phyloP scores from a whole-genome alignment of 2,888 invertebrate genomes.

The Dilophus febrilis region DNA sequence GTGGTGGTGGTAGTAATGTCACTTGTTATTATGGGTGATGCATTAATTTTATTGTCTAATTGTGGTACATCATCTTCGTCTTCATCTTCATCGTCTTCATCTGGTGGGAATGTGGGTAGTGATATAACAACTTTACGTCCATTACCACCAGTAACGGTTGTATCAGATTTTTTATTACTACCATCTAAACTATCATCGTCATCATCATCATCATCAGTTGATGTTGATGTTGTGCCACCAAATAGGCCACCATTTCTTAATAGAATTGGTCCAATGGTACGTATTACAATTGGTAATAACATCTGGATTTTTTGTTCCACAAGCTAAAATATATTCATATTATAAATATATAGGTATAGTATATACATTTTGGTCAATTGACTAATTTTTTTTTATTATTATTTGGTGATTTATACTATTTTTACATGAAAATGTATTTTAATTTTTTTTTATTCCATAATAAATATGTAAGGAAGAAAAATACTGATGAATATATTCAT shows the following conservation, averaged over 20 bases:
- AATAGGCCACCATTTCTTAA: slow-evolving; percentile 41
- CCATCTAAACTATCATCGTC: slow-evolving; percentile 33
- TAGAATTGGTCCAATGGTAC: slow-evolving; percentile 57
- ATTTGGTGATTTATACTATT: too few relatives aligned
- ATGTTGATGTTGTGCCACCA: slow-evolving; percentile 29
- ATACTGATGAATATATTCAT: too few relatives aligned
- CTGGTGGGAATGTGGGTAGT: slow-evolving; percentile 48
- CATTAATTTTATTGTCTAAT: slow-evolving; percentile 31
- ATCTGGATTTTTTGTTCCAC: slow-evolving; percentile 62
- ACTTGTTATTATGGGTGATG: slow-evolving; percentile 10
- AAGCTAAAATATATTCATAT: slow-evolving; percentile 33
- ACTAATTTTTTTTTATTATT: too few relatives aligned
- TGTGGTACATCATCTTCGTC: slow-evolving; percentile 25
- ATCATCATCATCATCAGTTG: slow-evolving; percentile 32
- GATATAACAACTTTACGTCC: slow-evolving; percentile 42
- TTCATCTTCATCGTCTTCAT: slow-evolving; percentile 44
- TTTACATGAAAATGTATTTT: too few relatives aligned
- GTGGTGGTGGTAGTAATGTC: slow-evolving; percentile 5
- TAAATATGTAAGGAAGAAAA: too few relatives aligned
- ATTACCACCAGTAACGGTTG: slow-evolving; percentile 15
- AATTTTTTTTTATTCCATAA: too few relatives aligned
- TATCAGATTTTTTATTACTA: slow-evolving; percentile 9
- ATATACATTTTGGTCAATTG: too few relatives aligned
- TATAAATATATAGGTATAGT: too few relatives aligned
- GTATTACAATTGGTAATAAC: slow-evolving; percentile 53